Evolutionary conservation across 1,140 invertebrate genomes (phyloP), one percentile per base, ranked within the genome.

Genomic region (Phortica variegata): DNA sequence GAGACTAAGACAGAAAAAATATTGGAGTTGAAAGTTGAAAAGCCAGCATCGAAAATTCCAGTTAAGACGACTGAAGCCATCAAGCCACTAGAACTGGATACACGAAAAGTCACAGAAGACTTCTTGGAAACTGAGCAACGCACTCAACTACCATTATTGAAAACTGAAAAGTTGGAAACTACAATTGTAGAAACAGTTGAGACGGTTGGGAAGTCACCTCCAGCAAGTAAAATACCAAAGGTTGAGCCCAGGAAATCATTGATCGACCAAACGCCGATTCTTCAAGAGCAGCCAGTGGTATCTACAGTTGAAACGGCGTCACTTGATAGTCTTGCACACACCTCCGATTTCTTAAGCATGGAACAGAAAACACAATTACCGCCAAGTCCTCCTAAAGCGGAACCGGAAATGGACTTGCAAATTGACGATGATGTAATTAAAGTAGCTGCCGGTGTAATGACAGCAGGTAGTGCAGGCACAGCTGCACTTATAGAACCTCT

Each of bases 71-170:
- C 29, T 7, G 49, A 56, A 13, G 31, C 33, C 15, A 32, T 19
- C 6, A 62, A 61, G 38, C 17, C 43, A 10, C 7, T 9, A 15
- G 65, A 68, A 23, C 34, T 50, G 1, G 68, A 72, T 36, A 37
- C 61, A 16, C 52, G 61, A 17, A 72, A 72, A 38, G 15, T 72
- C n/a, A 72, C 68, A 3, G 54, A 62, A 37, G 68, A 72, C 19
- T 72, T 72, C n/a, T 41, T 72, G 32, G 62, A 71, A 26, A 21
- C 49, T 1, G 66, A 71, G 19, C 56, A 68, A 16, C 49, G 49
- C 21, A 23, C 37, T 0, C 54, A 57, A 29, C 12, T 53, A 13
- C 32, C 58, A 13, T 54, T 8, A 31, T 8, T 31, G 29, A 31
- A 31, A n/a, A 31, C 29, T 31, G n/a, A n/a, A n/a, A n/a, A n/a